Base-by-base conservation (phyloP, 2,113 vertebrate genomes). In the Cromileptes altivelis region DNA sequence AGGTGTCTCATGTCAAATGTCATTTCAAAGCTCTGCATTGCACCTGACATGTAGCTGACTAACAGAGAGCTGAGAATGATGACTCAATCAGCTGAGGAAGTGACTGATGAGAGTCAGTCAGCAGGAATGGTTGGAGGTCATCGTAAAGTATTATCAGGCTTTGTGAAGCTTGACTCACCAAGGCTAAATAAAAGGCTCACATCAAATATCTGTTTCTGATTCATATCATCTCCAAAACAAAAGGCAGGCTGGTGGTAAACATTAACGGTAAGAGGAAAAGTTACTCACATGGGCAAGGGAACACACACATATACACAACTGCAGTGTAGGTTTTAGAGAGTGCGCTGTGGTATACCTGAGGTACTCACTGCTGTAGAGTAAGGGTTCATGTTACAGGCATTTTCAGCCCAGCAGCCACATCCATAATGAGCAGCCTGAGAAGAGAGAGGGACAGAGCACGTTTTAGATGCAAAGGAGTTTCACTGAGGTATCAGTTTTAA, bases 351-450 rank as follows among this genome's bases (percentile, higher is more conserved):
- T 86, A 96, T 99, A 99, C 98, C 98, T 99, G 98, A 99, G 95
- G 98, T 99, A 97, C 98, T 99, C 97, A 99, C 98, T 97, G 98
- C 98, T 96, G 98, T 99, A 86, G 98, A 98, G 89, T 99, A 99
- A 92, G 97, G 95, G 80, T 96, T 98, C 90, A 96, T 95, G 89
- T 96, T 96, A 94, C 96, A 96, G 84, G 96, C 96, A 81, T 99
- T 99, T 95, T 99, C 98, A 95, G 98, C 98, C 98, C 98, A 99
- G 96, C 98, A 99, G 88, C 98, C 98, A 96, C 98, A 99, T 91
- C 98, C 98, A 91, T 99, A 99, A 93, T 98, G 97, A 96, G 98
- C 97, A 94, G 98, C 98, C 98, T 99, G 83, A 42, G 76, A 74
- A 92, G 79, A 94, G 64, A 81, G 21, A 60, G 58, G 58, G 40